Conservation (phyloP, 2,888 invertebrate species). For the Caenorhabditis panamensis region DNA sequence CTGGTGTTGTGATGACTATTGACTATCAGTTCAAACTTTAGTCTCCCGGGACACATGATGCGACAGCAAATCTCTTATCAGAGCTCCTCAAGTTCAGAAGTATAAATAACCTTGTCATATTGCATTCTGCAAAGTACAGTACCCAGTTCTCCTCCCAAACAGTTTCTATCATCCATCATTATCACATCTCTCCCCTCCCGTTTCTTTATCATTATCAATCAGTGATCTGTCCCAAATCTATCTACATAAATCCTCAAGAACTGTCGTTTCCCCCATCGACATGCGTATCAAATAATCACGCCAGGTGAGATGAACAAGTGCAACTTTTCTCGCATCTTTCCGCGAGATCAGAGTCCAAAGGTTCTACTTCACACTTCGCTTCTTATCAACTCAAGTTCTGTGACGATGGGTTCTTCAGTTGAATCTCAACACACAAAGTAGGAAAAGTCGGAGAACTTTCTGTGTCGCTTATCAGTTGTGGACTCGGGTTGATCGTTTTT, state of each 20-base stretch:
- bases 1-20: constrained; percentile 42
- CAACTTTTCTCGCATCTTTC: constrained; percentile 15
- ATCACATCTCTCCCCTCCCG: constrained; percentile 18
- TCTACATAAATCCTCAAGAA: constrained; percentile 17
- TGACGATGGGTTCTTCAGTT: background rate
- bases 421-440: constrained; percentile 6
- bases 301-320: constrained; percentile 16
- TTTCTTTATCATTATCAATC: constrained; percentile 17
- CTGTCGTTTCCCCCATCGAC: background rate
- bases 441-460: constrained; percentile 17
- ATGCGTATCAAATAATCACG: constrained; percentile 35
- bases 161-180: constrained; percentile 23
- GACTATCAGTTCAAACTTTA: constrained; percentile 19
- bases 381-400: background rate
- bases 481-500: background rate
- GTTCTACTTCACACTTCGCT: constrained; percentile 46
- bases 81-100: no score
- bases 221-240: constrained; percentile 4
- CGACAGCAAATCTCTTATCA: no score
- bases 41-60: constrained; percentile 13
- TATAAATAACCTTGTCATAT: background rate
- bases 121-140: background rate
- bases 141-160: background rate
- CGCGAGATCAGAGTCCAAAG: constrained; percentile 42
- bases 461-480: constrained; percentile 1